A percentile compares a stretch with the other conserved stretches of the same genome.
Conservation (phyloP, 1,140 invertebrate species). For the Drosophila bocki region DNA sequence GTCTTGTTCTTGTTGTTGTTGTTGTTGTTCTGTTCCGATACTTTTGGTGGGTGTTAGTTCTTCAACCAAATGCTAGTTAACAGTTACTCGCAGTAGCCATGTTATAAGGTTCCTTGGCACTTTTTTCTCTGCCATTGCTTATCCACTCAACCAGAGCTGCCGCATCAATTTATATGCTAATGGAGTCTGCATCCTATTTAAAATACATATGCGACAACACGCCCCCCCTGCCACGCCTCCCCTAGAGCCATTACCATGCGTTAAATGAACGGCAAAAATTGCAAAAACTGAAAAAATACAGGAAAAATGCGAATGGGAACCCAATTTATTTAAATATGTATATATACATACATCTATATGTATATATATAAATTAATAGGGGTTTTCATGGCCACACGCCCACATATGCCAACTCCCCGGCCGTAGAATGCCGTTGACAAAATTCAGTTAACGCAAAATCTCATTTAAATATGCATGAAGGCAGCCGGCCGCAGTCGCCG, state of each 20-base stretch:
- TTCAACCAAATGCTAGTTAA: conserved; percentile 48
- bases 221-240: conserved; percentile 17
- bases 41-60: conserved; percentile 28
- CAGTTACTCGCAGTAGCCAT: conserved; percentile 31
- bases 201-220: conserved; percentile 71
- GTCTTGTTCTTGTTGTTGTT: conserved; percentile 1
- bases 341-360: conserved; percentile 24
- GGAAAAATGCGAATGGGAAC: conserved; percentile 22
- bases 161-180: conserved; percentile 78
- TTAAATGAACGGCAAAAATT: conserved; percentile 57
- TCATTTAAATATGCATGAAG: conserved; percentile 82
- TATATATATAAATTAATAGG: conserved; percentile 66
- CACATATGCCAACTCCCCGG: conserved; percentile 35
- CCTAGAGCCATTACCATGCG: background rate
- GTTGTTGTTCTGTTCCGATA: background rate
- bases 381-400: conserved; percentile 51
- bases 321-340: conserved; percentile 78
- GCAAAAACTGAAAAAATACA: conserved; percentile 2
- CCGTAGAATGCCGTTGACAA: conserved; percentile 56
- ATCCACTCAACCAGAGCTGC: conserved; percentile 57
- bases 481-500: conserved; percentile 33
- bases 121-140: background rate
- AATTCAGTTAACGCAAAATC: conserved; percentile 82
- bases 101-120: background rate
- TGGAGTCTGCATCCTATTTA: conserved; percentile 72